Base-by-base conservation (phyloP, 2,113 vertebrate species). In the Circaetus cinerascens region DNA sequence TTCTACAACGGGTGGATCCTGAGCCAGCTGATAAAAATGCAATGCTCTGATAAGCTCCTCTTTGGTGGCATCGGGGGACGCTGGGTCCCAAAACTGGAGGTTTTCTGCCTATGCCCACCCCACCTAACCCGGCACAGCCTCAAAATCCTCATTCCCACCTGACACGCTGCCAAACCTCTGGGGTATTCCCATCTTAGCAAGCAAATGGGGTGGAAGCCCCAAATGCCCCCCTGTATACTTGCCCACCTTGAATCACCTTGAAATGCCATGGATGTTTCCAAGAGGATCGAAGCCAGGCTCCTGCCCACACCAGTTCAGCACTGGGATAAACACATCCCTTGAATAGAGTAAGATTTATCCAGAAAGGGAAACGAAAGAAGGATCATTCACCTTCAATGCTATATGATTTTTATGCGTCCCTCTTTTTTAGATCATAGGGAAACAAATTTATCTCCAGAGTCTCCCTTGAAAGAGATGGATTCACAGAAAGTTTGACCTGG, bases 1-100 rank as follows among this genome's bases (percentile, higher is more conserved):
- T 98, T 98, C 83, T 98, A 98, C 95, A 97, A 98, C 2, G 96
- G 97, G 46, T 48, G 46, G 11, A 71, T 56, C 27, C 32, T 72
- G 17, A 82, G 43, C 4, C 26, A 78, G 38, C 5, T 82, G 56
- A 64, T 51, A 43, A 67, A 93, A 92, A 19, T 29, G 17, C 15
- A 59, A 2, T 45, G 15, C 4, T 11, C 6, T 51, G 17, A 74
- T 67, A 87, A 88, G 2, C 4, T 66, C 17, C 12, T 68, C 27
- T 75, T 91, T 78, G 32, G 26, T 63, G 48, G 34, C 11, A 51
- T 27, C 79, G 29, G 34, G 29, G 12, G 8, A 4, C 30, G 8
- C 8, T 60, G 4, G 3, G 13, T 40, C 6, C 46, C 3, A 2
- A 86, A 82, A 38, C 20, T 6, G 19, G 40, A 75, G 6, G 6